Base-by-base conservation (phyloP, 37 sponge, comb jelly and placozoan genomes). In the Beroe forskalii region DNA sequence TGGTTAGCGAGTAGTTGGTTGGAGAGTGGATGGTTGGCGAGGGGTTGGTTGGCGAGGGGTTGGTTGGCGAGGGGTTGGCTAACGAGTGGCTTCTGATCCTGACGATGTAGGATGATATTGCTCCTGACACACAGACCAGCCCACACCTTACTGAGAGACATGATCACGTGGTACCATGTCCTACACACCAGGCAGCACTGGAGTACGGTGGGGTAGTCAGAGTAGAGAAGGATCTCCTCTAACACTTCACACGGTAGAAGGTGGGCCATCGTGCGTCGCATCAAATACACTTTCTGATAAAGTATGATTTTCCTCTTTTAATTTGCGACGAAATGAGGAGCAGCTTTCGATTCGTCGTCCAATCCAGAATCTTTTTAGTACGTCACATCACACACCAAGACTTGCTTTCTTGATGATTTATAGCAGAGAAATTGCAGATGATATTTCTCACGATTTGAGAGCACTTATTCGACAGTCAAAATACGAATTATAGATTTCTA, bases 201-300 rank as follows among this genome's bases (percentile, higher is more conserved):
- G 12, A 23, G 14, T 3, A 80, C 24, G 27, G 86, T 80, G 27
- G 12, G 24, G 25, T 41, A 44, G 86, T 80, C 86, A 23, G 35
- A 23, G 86, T 80, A n/a, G 19, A 32, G 35, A 1, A 80, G 55
- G 55, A 80, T 80, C 55, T 44, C 55, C 55, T 80, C 86, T 27
- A 41, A 22, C 0, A 80, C 35, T 37, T 80, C 86, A 23, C 24
- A 4, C 30, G 86, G 86, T 23, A 80, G 66, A 8, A n/a, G 24
- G 27, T n/a, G 24, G 14, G 31, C 25, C 66, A 64, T 64, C n/a
- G 60, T 9, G 60, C 9, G 60, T 17, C 17, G 60, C n/a, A n/a
- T n/a, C n/a, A n/a, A n/a, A n/a, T n/a, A n/a, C n/a, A n/a, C n/a
- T n/a, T n/a, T n/a, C n/a, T n/a, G n/a, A n/a, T n/a, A n/a, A n/a